These are phyloP conservation scores for Cyanistes caeruleus DNA, from an alignment of 2,113 vertebrate species.

Conservation along the genomic window DNA sequence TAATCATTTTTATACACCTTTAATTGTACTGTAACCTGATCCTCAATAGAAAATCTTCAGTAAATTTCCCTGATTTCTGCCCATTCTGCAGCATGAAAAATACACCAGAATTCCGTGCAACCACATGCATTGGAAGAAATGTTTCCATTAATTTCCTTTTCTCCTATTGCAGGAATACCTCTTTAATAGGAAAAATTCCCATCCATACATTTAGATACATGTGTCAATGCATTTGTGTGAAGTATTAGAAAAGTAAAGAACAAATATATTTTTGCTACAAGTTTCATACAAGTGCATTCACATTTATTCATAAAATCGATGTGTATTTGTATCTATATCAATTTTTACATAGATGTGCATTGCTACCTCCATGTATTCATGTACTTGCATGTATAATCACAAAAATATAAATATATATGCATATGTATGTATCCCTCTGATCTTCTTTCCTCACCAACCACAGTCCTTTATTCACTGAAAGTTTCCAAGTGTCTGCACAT, in stretches of 20 bases:
- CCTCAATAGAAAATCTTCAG: background rate
- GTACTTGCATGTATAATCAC: accelerated
- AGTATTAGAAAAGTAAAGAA: background rate
- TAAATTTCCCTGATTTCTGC: background rate
- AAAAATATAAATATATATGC: accelerated
- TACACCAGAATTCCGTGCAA: background rate
- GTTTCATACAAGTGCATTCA: background rate
- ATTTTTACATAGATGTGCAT: background rate
- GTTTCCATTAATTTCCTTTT: background rate
- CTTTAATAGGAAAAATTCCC: background rate
- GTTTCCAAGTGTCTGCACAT: slow-evolving; percentile 5
- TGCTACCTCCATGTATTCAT: background rate
- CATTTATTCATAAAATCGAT: background rate
- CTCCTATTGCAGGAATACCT: background rate
- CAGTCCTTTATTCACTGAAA: background rate
- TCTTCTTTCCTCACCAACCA: background rate
- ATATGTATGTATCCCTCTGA: accelerated
- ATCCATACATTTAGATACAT: accelerated
- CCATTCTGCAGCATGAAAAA: background rate
- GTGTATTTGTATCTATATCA: background rate
- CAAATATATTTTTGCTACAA: accelerated
- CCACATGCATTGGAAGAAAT: background rate
- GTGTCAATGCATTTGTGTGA: accelerated
- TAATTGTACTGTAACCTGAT: background rate
- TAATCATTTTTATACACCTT: background rate